Base-by-base conservation (phyloP, 2,797 vertebrate species). In the Peromyscus melanophrys region DNA sequence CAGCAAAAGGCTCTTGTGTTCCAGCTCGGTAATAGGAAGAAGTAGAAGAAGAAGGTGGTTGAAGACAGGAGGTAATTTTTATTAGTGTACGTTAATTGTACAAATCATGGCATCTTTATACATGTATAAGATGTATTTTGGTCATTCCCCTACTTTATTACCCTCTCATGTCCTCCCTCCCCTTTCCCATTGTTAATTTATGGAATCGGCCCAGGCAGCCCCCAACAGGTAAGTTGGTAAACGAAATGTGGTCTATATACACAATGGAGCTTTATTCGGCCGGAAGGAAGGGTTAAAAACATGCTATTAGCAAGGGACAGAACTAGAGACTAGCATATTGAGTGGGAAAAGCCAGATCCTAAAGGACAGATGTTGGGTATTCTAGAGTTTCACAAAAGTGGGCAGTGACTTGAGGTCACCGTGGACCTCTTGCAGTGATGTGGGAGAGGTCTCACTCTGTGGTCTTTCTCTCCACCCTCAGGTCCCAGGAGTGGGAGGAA, bases 401-500 rank as follows among this genome's bases (percentile, higher is more conserved):
- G 29, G n/a, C 6, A 40, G 46, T 69, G 23, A 13, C 57, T 31
- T 46, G 57, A n/a, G 67, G 67, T 86, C 84, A 73, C 71, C 0
- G 0, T 14, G 65, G 81, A 21, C 31, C 17, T 63, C 11, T 16
- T 31, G 21, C n/a, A 31, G 63, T 61, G 46, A 65, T 12, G 0
- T 21, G 29, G 63, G 37, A 76, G 76, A 6, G 37, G 37, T 37
- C 73, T 96, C 63, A 94, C 57, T 14, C 43, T 7, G 0, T 57
- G 59, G 11, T 96, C 59, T 73, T 2, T 95, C 16, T 95, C 14
- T 96, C 91, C 61, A 16, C 34, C n/a, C 89, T 23, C 97, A 99
- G 99, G 31, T 99, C 98, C 61, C 40, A 1, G 31, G 97, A 99
- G 23, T 99, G 99, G 99, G 73, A 98, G 78, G 59, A n/a, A 31